Conservation (phyloP, 2,888 invertebrate species). For the Lithophane leautieri region DNA sequence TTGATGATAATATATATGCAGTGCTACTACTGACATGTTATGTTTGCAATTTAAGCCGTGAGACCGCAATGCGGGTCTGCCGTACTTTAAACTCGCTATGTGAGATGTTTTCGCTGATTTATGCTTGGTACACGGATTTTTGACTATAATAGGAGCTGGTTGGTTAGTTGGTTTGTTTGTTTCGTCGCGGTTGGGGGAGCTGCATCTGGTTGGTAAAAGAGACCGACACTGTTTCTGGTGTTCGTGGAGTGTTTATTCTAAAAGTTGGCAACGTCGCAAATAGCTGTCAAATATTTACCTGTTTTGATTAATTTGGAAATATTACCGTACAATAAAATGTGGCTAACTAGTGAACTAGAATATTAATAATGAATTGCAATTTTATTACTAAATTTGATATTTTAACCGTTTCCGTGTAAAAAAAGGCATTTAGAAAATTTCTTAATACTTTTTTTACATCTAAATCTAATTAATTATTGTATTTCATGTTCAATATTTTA, state of each 20-base stretch:
- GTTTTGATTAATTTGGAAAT: too few species aligned
- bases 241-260: neutral
- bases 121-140: slow-evolving; percentile 49
- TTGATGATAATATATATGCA: slow-evolving; percentile 75
- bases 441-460: too few species aligned
- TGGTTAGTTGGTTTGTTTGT: slow-evolving; percentile 12
- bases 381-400: too few species aligned
- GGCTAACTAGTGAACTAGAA: too few species aligned
- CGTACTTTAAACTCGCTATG: slow-evolving; percentile 71
- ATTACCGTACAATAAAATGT: too few species aligned
- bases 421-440: too few species aligned
- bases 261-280: too few species aligned
- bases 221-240: neutral
- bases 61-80: slow-evolving; percentile 81
- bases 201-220: neutral
- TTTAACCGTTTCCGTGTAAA: too few species aligned
- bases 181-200: neutral
- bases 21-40: slow-evolving; percentile 69
- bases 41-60: slow-evolving; percentile 75
- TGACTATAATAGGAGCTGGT: slow-evolving; percentile 13
- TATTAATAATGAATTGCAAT: too few species aligned
- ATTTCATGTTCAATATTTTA: too few species aligned
- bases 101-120: slow-evolving; percentile 59
- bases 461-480: too few species aligned
- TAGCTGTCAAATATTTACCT: too few species aligned